Percentiles rank a stretch among this genome's conserved stretches.
phyloP scores from a whole-genome alignment of 2,113 vertebrate species.

The Harpagus bidentatus region DNA sequence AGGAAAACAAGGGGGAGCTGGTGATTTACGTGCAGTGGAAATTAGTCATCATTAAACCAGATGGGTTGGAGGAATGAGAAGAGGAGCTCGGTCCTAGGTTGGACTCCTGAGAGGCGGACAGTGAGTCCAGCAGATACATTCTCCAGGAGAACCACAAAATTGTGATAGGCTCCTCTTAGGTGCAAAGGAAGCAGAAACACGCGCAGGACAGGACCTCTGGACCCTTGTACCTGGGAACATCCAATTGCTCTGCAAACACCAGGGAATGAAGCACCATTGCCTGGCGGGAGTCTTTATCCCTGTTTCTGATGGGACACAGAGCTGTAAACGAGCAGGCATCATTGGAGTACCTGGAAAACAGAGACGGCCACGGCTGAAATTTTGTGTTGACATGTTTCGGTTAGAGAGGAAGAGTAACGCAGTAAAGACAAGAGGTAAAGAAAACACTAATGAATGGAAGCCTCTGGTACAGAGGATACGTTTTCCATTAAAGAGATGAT shows the following conservation, averaged over 20 bases:
- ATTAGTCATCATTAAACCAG: not conserved
- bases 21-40: not conserved
- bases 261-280: not conserved
- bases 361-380: not conserved
- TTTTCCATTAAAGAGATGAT: not conserved
- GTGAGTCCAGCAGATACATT: not conserved
- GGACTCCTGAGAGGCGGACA: not conserved
- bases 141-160: not conserved
- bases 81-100: not conserved
- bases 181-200: not conserved
- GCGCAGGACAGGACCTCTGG: not conserved
- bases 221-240: not conserved
- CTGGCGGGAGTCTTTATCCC: not conserved
- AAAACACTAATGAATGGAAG: not conserved
- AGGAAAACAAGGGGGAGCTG: not conserved
- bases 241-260: not conserved
- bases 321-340: not conserved
- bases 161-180: not conserved
- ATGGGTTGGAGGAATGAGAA: not conserved
- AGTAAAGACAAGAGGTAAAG: not conserved
- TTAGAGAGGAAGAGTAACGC: not conserved
- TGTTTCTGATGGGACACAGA: not conserved
- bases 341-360: not conserved
- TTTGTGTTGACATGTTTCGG: not conserved
- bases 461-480: not conserved